phyloP scores from a whole-genome alignment of 1,140 invertebrate species.

The Drosophila neocordata region DNA sequence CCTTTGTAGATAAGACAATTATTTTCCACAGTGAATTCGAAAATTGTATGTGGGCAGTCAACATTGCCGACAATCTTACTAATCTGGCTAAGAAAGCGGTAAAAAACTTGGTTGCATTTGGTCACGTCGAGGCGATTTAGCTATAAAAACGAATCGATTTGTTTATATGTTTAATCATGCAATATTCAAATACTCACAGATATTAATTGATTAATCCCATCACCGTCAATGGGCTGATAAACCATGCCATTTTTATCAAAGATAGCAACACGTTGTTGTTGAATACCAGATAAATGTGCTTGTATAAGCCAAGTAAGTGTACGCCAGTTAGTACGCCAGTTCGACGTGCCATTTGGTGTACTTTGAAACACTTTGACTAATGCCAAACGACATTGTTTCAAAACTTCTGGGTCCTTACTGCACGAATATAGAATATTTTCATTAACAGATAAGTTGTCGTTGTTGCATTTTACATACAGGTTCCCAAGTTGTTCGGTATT shows the following conservation, averaged over 20 bases:
- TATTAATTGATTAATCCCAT: background rate
- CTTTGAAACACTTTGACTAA: background rate
- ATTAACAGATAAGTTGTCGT: constrained; percentile 13
- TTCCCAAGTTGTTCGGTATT: constrained; percentile 29
- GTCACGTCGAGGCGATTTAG: background rate
- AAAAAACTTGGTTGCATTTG: background rate
- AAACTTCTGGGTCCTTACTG: constrained; percentile 17
- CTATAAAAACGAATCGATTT: background rate
- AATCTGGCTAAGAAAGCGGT: background rate
- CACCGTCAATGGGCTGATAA: background rate
- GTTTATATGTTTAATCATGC: background rate
- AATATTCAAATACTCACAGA: background rate
- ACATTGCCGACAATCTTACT: background rate
- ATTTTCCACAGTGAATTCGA: background rate
- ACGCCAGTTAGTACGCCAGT: background rate
- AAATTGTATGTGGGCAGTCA: constrained; percentile 12
- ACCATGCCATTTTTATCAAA: background rate
- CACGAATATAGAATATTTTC: no score
- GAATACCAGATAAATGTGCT: background rate
- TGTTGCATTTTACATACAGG: constrained; percentile 15
- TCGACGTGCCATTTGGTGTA: rapidly evolving
- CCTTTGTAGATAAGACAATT: background rate
- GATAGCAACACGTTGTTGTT: background rate
- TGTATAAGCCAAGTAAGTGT: background rate
- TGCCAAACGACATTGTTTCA: constrained; percentile 19